A percentile compares a stretch with the other conserved stretches of the same genome.
Evolutionary conservation across 2,113 vertebrate species (phyloP).

Genomic region (Daphoenositta chrysoptera): DNA sequence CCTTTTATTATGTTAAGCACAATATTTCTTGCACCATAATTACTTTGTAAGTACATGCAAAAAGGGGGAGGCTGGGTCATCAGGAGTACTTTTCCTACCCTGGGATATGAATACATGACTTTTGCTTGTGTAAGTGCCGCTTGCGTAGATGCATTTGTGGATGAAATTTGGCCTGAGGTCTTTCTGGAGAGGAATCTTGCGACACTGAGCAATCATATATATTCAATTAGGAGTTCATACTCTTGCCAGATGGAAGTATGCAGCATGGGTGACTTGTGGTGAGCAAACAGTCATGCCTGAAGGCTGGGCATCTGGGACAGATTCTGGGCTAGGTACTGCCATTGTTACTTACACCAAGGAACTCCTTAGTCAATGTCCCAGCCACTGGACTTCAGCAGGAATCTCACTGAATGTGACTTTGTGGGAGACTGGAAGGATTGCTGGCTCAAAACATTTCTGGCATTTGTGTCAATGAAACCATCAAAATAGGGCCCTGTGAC

Average conservation of each 20-base stretch:
- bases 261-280: neutral
- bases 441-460: neutral
- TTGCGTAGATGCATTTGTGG: neutral
- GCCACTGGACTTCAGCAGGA: neutral
- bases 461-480: neutral
- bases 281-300: neutral
- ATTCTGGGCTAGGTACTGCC: neutral
- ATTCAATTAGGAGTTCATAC: neutral
- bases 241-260: neutral
- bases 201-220: neutral
- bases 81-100: conserved; percentile 41
- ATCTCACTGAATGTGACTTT: neutral
- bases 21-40: neutral
- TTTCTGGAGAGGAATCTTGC: conserved; percentile 21
- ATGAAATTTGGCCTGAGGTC: conserved; percentile 44
- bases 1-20: neutral
- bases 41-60: neutral
- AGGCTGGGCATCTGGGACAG: neutral
- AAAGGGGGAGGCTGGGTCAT: neutral
- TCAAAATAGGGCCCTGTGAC: neutral
- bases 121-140: neutral
- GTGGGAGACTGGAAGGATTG: neutral
- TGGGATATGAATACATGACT: conserved; percentile 29
- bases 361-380: neutral
- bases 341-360: neutral